Percentiles rank a stretch among this genome's conserved stretches.
phyloP scores from a whole-genome alignment of 2,888 invertebrate genomes.

The Epirrhoe alternata region DNA sequence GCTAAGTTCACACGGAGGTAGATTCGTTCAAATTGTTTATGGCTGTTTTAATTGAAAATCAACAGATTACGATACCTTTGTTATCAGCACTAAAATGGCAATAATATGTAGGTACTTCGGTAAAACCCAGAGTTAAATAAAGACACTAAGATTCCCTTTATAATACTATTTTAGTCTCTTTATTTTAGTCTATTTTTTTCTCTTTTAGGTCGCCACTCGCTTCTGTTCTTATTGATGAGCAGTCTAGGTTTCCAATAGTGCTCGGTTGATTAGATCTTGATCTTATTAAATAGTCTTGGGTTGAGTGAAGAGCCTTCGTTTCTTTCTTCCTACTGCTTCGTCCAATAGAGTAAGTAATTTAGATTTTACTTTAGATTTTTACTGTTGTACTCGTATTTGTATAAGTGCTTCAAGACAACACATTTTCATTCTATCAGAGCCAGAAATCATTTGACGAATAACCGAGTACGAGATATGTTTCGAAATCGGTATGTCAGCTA shows the following conservation, averaged over 20 bases:
- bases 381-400: not conserved
- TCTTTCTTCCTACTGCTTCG: not conserved
- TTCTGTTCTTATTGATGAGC: slow-evolving; percentile 31
- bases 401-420: not conserved
- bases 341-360: not conserved
- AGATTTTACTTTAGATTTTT: not conserved
- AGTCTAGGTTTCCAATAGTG: slow-evolving; percentile 30
- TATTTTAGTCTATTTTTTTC: too few species aligned
- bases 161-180: slow-evolving; percentile 20
- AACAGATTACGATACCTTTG: not conserved
- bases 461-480: slow-evolving; percentile 31
- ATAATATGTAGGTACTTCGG: not conserved
- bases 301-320: slow-evolving; percentile 22
- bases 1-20: too few species aligned
- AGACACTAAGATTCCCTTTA: slow-evolving; percentile 6
- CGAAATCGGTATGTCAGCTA: slow-evolving; percentile 39
- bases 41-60: not conserved
- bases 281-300: slow-evolving; percentile 24
- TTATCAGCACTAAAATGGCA: not conserved
- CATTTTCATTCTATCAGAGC: not conserved
- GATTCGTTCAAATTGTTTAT: too few species aligned
- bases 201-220: slow-evolving; percentile 26
- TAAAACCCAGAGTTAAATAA: not conserved
- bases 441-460: slow-evolving; percentile 8
- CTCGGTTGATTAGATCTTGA: slow-evolving; percentile 35